Conservation (phyloP, 2,797 vertebrate genomes). For the Anisognathus igniventris region DNA sequence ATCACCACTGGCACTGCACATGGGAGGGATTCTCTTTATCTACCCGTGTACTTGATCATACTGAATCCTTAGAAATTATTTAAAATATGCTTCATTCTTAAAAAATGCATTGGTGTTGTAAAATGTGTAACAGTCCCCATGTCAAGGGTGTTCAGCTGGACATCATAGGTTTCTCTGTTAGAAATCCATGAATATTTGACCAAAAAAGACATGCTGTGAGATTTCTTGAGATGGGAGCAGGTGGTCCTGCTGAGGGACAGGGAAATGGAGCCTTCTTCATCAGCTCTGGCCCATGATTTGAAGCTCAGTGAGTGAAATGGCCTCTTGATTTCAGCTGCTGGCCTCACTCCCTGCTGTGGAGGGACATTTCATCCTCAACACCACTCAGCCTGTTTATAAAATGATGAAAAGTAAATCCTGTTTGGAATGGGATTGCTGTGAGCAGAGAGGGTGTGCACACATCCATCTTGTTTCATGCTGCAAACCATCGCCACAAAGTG, state of each 20-base stretch:
- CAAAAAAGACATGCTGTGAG: background rate
- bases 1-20: background rate
- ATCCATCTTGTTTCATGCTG: background rate
- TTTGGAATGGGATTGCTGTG: background rate
- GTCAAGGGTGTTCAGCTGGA: background rate
- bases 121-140: background rate
- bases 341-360: background rate
- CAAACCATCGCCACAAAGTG: background rate
- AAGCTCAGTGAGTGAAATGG: background rate
- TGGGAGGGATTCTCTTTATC: background rate
- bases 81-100: background rate
- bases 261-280: background rate
- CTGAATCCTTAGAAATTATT: background rate
- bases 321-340: background rate
- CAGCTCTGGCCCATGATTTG: background rate
- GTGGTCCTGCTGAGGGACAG: background rate
- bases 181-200: background rate
- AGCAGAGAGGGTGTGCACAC: background rate
- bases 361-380: background rate
- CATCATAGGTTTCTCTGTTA: background rate
- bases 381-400: background rate
- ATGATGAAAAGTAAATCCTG: slow-evolving; percentile 18
- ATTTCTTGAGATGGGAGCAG: background rate
- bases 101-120: background rate
- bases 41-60: background rate